Percentiles rank a stretch among this genome's conserved stretches.
phyloP scores from a whole-genome alignment of 1,140 invertebrate genomes.

The Aphidius gifuensis region DNA sequence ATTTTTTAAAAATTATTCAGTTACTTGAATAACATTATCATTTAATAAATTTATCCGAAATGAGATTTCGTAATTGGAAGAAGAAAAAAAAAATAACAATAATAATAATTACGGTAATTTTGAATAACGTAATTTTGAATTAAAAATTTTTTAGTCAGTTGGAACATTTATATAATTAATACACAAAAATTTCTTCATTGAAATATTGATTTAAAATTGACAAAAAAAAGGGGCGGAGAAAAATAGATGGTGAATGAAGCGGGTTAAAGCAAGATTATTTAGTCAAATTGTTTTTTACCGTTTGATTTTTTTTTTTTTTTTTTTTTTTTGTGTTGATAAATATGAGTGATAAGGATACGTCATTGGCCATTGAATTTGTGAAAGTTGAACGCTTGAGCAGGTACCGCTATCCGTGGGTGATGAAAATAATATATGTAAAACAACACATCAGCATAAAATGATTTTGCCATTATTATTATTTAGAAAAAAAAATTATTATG shows the following conservation, averaged over 20 bases:
- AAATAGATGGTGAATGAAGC: neutral
- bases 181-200: too few relatives aligned
- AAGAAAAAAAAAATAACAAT: neutral
- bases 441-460: neutral
- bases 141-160: too few relatives aligned
- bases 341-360: neutral
- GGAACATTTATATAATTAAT: too few relatives aligned
- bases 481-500: neutral
- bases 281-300: slow-evolving; percentile 16
- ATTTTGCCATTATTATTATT: neutral
- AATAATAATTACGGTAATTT: too few relatives aligned
- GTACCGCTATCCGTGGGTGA: slow-evolving; percentile 51
- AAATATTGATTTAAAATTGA: too few relatives aligned
- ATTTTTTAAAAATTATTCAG: too few relatives aligned
- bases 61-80: neutral
- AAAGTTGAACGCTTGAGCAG: slow-evolving; percentile 21
- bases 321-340: slow-evolving; percentile 8
- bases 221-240: neutral
- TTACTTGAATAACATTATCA: too few relatives aligned
- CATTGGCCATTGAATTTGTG: slow-evolving; percentile 11
- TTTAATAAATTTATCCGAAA: neutral
- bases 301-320: neutral
- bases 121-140: too few relatives aligned
- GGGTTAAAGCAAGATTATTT: neutral
- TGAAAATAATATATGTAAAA: slow-evolving; percentile 18